Conservation (phyloP, 2,888 invertebrate genomes). For the Platypus cylindrus region DNA sequence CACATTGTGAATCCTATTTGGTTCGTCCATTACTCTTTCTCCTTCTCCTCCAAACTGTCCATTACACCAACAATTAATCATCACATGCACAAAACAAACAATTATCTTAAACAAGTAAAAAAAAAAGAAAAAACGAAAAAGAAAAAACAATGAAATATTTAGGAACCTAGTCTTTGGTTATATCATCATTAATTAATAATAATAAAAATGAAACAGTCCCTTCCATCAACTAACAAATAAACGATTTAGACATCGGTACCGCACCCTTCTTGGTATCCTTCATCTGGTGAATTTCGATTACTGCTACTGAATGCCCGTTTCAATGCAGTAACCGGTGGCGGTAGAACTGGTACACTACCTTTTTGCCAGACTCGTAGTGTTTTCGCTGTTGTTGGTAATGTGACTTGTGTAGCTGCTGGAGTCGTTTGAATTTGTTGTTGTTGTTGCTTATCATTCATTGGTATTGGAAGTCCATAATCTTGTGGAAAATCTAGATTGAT, state of each 20-base stretch:
- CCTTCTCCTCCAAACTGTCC: too few species aligned
- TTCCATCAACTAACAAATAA: constrained; percentile 4
- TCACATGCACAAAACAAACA: too few species aligned
- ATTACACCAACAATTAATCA: too few species aligned
- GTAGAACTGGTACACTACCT: constrained; percentile 69
- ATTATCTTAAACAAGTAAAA: constrained; percentile 3
- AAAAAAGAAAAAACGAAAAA: too few species aligned
- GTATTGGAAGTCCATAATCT: constrained; percentile 66
- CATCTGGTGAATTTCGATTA: constrained; percentile 77
- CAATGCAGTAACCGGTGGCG: constrained; percentile 72
- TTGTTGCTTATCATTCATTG: constrained; percentile 35
- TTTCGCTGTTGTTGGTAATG: constrained; percentile 51
- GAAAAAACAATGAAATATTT: too few species aligned
- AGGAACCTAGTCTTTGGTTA: constrained; percentile 25
- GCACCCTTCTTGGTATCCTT: constrained; percentile 86
- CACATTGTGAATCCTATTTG: too few species aligned
- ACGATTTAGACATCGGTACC: constrained; percentile 72
- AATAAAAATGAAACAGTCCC: too few species aligned
- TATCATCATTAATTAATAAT: constrained; percentile 4
- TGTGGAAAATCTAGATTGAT: constrained; percentile 50
- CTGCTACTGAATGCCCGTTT: constrained; percentile 73
- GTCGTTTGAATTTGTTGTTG: too few species aligned
- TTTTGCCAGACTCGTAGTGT: constrained; percentile 80
- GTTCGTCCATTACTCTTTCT: too few species aligned
- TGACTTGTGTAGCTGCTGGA: constrained; percentile 34